Evolutionary conservation across 2,113 vertebrate genomes (phyloP), one percentile per base, ranked within the genome.

Genomic region (Hippopotamus amphibius): DNA sequence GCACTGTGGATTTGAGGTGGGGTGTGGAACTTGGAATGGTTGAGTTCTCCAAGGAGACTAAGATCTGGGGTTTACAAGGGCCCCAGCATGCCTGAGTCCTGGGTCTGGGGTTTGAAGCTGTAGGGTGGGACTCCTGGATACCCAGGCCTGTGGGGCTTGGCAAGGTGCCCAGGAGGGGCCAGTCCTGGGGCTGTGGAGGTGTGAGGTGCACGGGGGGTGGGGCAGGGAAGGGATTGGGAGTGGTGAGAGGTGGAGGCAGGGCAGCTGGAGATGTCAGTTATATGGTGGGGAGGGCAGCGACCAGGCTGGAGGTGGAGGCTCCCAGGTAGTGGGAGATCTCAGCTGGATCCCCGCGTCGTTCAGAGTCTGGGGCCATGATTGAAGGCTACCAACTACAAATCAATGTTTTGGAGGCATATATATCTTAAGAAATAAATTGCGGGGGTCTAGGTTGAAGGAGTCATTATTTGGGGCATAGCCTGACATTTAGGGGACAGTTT

Each of bases 151-250:
- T 4, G 0, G 76, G 80, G n/a, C 26, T 91, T 97, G 97, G 97
- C 96, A 10, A 8, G 61, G 84, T 72, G 88, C 97, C 97, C 41
- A 0, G 87, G 95, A 95, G 93, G 86, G 97, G 90, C 96, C 95
- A 59, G 68, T 53, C 59, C 80, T 57, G 59, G 97, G 97, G 71
- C 81, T 76, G 61, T 55, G 76, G 95, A 95, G 81, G 90, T 96
- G 88, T 96, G 93, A 90, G 88, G 90, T 93, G 81, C 95, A 88
- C 33, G 72, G 92, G 88, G 79, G 88, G 37, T 93, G 33, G 37
- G 86, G 68, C 72, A 86, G 76, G 55, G 66, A 81, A 81, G 65
- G 59, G 57, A 43, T 6, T 68, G 61, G 80, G 65, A 79, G 33
- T 21, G 13, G 19, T 57, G 77, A 96, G 76, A 86, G 48, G 43